phyloP scores from a whole-genome alignment of 2,888 invertebrate species.

The Willowsia nigromaculata region DNA sequence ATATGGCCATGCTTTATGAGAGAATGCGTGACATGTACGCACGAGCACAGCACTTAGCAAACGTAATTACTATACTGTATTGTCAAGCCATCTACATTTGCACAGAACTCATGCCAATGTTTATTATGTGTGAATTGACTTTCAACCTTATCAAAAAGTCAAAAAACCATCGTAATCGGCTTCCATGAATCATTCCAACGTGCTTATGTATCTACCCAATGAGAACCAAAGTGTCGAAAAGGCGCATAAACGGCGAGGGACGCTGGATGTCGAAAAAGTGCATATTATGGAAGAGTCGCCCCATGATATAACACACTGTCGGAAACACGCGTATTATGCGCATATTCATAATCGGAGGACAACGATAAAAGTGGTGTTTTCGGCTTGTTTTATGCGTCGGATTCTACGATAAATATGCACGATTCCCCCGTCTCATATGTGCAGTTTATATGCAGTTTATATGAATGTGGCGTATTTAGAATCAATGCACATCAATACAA shows the following conservation, averaged over 20 bases:
- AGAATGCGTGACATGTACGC: no score
- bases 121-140: no score
- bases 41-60: no score
- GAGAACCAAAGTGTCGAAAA: not conserved
- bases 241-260: not conserved
- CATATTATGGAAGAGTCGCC: conserved; percentile 2
- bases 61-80: no score
- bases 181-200: no score
- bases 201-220: no score
- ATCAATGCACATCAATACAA: not conserved
- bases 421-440: not conserved
- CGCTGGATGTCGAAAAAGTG: not conserved
- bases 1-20: no score
- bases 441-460: not conserved
- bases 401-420: not conserved
- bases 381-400: not conserved
- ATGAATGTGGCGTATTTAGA: not conserved
- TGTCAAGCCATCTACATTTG: no score
- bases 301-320: not conserved
- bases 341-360: not conserved
- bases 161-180: no score
- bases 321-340: not conserved
- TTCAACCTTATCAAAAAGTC: no score
- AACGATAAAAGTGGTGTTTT: not conserved
- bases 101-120: no score